Evolutionary conservation across 2,113 vertebrate species (phyloP).

Genomic region (Mionectes macconnelli): DNA sequence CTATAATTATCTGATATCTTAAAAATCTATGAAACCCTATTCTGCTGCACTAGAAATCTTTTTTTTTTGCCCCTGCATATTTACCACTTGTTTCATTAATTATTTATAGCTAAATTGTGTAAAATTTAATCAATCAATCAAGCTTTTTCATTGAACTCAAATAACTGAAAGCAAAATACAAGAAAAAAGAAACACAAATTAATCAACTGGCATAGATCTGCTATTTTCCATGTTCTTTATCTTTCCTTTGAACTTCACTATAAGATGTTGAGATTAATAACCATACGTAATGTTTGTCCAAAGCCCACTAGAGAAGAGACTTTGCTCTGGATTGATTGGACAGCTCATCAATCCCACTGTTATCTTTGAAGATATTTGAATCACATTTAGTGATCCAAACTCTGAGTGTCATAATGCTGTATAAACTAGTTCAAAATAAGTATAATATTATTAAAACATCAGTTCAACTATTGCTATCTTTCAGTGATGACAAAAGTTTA

Average conservation of each 20-base stretch:
- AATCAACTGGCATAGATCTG: neutral
- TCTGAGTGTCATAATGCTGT: neutral
- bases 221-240: neutral
- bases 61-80: neutral
- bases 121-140: neutral
- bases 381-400: neutral
- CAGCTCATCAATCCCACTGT: neutral
- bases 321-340: neutral
- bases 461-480: neutral
- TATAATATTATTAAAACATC: neutral
- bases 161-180: neutral
- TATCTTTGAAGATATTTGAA: neutral
- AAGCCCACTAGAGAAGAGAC: neutral
- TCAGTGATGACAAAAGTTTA: slow-evolving; percentile 27
- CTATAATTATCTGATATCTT: neutral
- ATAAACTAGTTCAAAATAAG: neutral
- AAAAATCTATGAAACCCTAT: neutral
- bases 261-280: neutral
- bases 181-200: neutral
- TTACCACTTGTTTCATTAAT: neutral
- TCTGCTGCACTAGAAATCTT: neutral
- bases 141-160: neutral
- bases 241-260: neutral
- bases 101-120: neutral
- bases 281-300: neutral